Evolutionary conservation across 2,797 vertebrate genomes (phyloP), one percentile per base, ranked within the genome.

Genomic region (Darevskia nairensis): DNA sequence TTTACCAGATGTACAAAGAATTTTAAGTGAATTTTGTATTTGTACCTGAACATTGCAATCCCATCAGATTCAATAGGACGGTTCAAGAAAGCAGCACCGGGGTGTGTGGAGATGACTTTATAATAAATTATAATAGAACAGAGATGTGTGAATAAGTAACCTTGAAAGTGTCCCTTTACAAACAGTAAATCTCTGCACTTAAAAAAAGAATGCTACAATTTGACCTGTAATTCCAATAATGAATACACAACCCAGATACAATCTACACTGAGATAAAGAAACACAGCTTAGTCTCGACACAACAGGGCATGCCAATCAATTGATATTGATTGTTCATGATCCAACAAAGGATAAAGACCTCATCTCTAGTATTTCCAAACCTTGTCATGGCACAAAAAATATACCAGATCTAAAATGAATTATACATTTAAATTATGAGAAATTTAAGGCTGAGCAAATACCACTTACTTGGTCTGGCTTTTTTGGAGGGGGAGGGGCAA

Each of bases 251-350:
- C 19, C 23, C 7, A 69, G 85, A 86, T 79, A 86, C 35, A 78
- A 86, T 86, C 85, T 86, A 50, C 85, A 78, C 32, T 66, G 35
- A 77, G 74, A 85, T 86, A 85, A 85, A 77, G 61, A 79, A 29
- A 35, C n/a, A 32, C 85, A 35, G 64, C 76, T 86, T 69, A 79
- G 76, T 86, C 75, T 79, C 8, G 61, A 68, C 64, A 69, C 76
- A 55, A 74, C 69, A 68, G 64, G 66, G 64, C 25, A 25, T 79
- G 76, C 21, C 75, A 86, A 23, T 69, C 44, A 35, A 69, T 69
- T 66, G 39, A 19, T 66, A 85, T 46, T 79, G 76, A 79, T 78
- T 78, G 69, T 69, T 79, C 64, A 55, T 86, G 84, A 78, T 78
- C 25, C 39, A 55, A 21, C 61, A 50, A 61, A 69, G 64, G 64